phyloP scores from a whole-genome alignment of 2,113 vertebrate species.

The Notechis scutatus region DNA sequence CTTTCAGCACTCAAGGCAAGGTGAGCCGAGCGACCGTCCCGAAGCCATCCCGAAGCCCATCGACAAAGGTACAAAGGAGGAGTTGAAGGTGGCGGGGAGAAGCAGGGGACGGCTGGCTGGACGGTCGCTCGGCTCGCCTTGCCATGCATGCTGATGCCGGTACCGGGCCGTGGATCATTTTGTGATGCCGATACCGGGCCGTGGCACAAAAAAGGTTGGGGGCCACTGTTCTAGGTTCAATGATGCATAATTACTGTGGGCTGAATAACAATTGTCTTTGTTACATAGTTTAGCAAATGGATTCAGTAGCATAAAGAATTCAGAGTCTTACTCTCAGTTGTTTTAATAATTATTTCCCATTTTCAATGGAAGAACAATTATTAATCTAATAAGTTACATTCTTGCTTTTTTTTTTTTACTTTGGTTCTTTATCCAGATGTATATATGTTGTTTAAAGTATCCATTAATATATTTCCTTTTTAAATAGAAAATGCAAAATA shows the following conservation, averaged over 20 bases:
- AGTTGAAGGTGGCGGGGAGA: too few species aligned
- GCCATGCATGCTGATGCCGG: too few species aligned
- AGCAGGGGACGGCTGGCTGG: too few species aligned
- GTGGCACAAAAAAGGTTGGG: too few species aligned
- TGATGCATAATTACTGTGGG: not conserved
- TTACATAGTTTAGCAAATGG: not conserved
- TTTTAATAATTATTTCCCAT: not conserved
- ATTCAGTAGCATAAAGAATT: not conserved
- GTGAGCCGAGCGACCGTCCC: too few species aligned
- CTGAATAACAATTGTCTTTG: not conserved
- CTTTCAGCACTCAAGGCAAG: too few species aligned
- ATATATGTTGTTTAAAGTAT: conserved; percentile 2
- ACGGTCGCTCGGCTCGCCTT: too few species aligned
- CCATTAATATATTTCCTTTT: not conserved
- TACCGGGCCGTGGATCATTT: too few species aligned
- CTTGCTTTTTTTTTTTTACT: not conserved
- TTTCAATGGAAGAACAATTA: not conserved
- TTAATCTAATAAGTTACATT: not conserved
- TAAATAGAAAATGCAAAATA: conserved; percentile 31
- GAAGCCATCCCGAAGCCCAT: too few species aligned
- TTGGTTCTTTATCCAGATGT: not conserved
- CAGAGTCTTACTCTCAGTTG: not conserved
- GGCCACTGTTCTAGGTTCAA: not conserved
- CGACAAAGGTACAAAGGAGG: too few species aligned
- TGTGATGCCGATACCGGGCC: too few species aligned